These are phyloP conservation scores for Pluvianellus socialis DNA, from an alignment of 2,113 vertebrate genomes.

Conservation along the genomic window DNA sequence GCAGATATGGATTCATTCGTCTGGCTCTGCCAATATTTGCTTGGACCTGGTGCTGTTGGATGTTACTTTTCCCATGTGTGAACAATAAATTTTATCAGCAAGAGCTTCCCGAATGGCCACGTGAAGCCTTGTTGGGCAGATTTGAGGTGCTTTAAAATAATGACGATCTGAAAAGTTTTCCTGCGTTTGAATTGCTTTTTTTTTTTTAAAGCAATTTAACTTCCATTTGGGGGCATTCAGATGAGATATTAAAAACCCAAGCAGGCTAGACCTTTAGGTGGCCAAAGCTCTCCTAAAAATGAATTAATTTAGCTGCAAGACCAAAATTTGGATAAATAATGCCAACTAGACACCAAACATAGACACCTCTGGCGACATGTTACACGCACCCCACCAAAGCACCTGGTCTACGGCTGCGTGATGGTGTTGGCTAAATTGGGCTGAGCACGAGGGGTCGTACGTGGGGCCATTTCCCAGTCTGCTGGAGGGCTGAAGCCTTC, in stretches of 20 bases:
- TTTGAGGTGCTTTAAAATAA: background rate
- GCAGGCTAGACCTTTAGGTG: background rate
- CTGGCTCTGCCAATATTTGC: background rate
- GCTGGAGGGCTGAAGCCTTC: background rate
- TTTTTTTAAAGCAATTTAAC: background rate
- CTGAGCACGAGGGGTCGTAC: rapidly evolving
- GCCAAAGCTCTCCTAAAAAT: background rate
- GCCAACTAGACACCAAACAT: rapidly evolving
- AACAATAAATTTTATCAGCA: background rate
- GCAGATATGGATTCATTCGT: background rate
- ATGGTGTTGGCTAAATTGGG: background rate
- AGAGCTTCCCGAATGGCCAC: rapidly evolving
- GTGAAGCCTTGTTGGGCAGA: background rate
- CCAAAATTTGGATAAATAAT: background rate
- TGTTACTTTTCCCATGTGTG: rapidly evolving
- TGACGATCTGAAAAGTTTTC: background rate
- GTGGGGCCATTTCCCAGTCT: background rate
- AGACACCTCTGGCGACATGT: rapidly evolving
- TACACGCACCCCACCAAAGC: background rate
- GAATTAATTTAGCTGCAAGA: background rate
- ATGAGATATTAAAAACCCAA: background rate
- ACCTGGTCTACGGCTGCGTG: rapidly evolving
- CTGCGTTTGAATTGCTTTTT: background rate
- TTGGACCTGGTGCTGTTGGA: background rate
- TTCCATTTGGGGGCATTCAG: background rate